Evolutionary conservation across 2,888 invertebrate species (phyloP).

Genomic region (Ochropacha duplaris): DNA sequence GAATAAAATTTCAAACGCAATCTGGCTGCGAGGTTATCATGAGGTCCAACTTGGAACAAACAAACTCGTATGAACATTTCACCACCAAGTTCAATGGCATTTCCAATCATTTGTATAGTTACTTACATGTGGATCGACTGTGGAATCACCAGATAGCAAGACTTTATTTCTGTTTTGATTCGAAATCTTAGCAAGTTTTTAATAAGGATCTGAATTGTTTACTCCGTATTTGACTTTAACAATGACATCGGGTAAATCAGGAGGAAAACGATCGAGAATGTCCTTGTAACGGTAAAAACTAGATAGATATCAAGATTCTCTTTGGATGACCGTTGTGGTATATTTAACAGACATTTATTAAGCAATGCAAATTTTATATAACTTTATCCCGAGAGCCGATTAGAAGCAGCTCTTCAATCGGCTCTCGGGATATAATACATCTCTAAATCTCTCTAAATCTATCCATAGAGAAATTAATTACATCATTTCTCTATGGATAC

Average conservation of each 20-base stretch:
- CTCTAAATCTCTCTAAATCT: no score
- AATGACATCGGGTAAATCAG: neutral
- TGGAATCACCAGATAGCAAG: neutral
- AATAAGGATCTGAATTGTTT: neutral
- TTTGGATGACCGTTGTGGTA: neutral
- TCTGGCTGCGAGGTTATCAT: constrained; percentile 23
- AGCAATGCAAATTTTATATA: neutral
- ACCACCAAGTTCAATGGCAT: constrained; percentile 34
- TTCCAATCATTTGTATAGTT: constrained; percentile 2
- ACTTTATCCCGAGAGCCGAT: no score
- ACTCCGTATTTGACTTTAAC: neutral
- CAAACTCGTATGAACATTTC: constrained; percentile 10
- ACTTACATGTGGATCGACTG: neutral
- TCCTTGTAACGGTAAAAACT: neutral
- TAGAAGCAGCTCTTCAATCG: no score
- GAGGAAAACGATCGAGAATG: neutral
- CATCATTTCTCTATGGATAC: no score
- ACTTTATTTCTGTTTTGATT: neutral
- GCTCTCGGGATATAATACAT: no score
- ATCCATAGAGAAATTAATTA: no score
- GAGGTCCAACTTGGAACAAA: constrained; percentile 16
- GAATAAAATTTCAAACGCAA: constrained; percentile 32
- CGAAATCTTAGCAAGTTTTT: neutral
- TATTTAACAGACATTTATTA: neutral
- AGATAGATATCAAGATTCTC: neutral